These are phyloP conservation scores for Pterocles burchelli DNA, from an alignment of 2,113 vertebrate species.

Conservation along the genomic window DNA sequence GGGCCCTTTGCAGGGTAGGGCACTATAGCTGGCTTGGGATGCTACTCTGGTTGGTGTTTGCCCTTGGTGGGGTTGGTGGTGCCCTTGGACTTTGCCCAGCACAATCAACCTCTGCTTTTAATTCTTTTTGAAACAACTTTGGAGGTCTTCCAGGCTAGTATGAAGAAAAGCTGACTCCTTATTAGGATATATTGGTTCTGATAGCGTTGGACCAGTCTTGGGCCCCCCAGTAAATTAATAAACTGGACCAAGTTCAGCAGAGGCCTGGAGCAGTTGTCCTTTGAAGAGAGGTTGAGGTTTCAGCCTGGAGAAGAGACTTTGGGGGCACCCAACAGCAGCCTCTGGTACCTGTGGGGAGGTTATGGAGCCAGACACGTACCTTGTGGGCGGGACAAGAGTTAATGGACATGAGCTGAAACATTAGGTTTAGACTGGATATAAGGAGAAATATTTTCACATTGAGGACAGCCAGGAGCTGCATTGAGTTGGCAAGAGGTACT, in stretches of 20 bases:
- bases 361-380: background rate
- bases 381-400: background rate
- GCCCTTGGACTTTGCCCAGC: background rate
- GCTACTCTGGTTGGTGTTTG: background rate
- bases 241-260: background rate
- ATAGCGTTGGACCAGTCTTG: background rate
- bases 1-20: background rate
- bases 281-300: background rate
- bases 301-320: background rate
- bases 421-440: background rate
- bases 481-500: background rate
- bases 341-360: background rate
- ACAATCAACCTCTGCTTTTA: background rate
- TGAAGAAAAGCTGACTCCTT: background rate
- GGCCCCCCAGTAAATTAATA: background rate
- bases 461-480: rapidly evolving
- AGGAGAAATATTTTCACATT: background rate
- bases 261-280: background rate
- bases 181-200: background rate
- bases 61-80: too few species aligned
- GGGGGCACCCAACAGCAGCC: background rate
- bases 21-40: too few species aligned
- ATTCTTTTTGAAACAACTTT: background rate
- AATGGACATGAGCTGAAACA: background rate
- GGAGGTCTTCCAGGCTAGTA: background rate